Base-by-base conservation (phyloP, 2,113 vertebrate species). In the Orcinus orca region DNA sequence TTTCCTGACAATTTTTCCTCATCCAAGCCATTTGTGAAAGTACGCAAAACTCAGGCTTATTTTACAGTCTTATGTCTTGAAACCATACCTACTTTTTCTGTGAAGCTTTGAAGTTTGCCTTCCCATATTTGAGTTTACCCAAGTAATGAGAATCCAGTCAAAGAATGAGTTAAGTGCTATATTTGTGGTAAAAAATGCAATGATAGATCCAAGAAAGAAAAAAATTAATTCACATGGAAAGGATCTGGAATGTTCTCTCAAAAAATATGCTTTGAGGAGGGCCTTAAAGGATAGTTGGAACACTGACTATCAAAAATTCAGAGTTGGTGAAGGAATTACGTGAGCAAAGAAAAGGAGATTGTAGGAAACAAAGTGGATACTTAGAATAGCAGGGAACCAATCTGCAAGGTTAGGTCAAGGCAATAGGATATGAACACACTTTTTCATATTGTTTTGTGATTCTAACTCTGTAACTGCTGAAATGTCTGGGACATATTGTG, bases 361-460 rank as follows among this genome's bases (percentile, higher is more conserved):
- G 4, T 41, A 20, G 44, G 58, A 86, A 81, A 68, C 8, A 71
- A 90, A 53, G 26, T 60, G 44, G 26, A 10, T 60, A 55, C 58
- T 50, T 58, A 70, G 63, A 97, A 55, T 6, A 85, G 23, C 41
- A 71, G 36, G 15, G n/a, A 93, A 77, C 8, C 58, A 76, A 81
- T 55, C 63, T 90, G 21, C 36, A 88, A 93, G 41, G 67, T 94
- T 62, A 90, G 31, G 90, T 88, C 76, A 95, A 92, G 93, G 76
- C 84, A 73, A 29, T 14, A 84, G 31, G 53, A 67, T 81, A 23
- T 2, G 67, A 89, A 71, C 74, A 90, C n/a, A 80, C n/a, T 50
- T 95, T 97, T 85, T 67, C 81, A 95, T 83, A 55, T 68, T 77
- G 81, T 74, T 95, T 90, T 94, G 88, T 85, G 88, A 98, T 93